Evolutionary conservation across 1,140 invertebrate genomes (phyloP).

Genomic region (Drosophila serrata): DNA sequence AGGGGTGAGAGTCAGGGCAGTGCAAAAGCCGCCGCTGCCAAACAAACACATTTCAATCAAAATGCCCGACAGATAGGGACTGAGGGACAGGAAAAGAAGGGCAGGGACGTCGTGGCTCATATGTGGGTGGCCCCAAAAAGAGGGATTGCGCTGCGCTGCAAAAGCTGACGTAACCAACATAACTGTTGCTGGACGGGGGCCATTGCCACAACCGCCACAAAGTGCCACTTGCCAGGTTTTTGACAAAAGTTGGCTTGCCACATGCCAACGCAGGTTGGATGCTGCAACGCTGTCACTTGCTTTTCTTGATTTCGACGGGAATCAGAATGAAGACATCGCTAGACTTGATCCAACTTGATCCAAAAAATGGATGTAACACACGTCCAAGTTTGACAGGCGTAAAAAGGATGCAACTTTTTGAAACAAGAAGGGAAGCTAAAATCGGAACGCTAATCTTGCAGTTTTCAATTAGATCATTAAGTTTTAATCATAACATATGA

Average conservation of each 20-base stretch:
- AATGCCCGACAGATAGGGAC: constrained; percentile 57
- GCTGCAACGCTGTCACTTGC: constrained; percentile 24
- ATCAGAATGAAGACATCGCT: constrained; percentile 64
- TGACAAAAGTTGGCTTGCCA: constrained; percentile 62
- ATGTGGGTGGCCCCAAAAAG: constrained; percentile 61
- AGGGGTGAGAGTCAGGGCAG: constrained; percentile 5
- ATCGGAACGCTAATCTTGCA: too few species aligned
- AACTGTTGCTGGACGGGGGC: constrained; percentile 64
- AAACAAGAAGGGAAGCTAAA: too few species aligned
- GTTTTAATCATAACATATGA: too few species aligned
- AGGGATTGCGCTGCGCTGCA: not conserved
- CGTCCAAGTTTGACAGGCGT: constrained; percentile 26
- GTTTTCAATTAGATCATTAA: too few species aligned
- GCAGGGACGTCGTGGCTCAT: constrained; percentile 4
- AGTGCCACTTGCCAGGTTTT: constrained; percentile 77
- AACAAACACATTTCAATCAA: constrained; percentile 83
- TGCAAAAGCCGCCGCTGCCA: constrained; percentile 66
- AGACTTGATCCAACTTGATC: constrained; percentile 47
- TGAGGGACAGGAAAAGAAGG: constrained; percentile 19
- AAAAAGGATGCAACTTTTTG: constrained; percentile 21
- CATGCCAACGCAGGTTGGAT: constrained; percentile 37
- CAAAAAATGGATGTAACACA: constrained; percentile 1
- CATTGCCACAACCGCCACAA: constrained; percentile 68
- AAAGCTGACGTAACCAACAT: constrained; percentile 26
- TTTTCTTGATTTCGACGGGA: constrained; percentile 58